Conservation (phyloP, 2,113 vertebrate species). For the Fregetta grallaria region DNA sequence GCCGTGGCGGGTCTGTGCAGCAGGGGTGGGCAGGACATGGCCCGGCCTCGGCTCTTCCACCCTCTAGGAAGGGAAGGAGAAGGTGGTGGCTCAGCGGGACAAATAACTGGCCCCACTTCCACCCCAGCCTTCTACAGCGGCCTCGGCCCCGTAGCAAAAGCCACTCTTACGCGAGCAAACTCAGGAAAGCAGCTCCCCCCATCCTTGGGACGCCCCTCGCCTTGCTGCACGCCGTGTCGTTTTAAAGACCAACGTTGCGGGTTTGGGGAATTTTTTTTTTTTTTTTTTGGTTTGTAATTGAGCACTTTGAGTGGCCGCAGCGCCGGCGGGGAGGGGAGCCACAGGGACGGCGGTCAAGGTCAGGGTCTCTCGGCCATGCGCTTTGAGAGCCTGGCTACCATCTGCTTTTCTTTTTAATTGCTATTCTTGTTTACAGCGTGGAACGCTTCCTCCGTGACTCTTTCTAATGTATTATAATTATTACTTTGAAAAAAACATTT, state of each 20-base stretch:
- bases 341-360: fast-evolving
- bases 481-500: not conserved
- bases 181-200: not conserved
- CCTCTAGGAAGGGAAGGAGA: not conserved
- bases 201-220: fast-evolving
- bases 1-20: not conserved
- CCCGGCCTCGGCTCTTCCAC: not conserved
- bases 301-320: slow-evolving; percentile 1
- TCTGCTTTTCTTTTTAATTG: slow-evolving; percentile 25
- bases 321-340: not conserved
- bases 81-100: not conserved
- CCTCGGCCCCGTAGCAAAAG: not conserved
- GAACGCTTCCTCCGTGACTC: slow-evolving; percentile 19
- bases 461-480: slow-evolving; percentile 46
- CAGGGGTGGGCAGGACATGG: not conserved
- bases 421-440: slow-evolving; percentile 56
- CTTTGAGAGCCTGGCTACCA: not conserved
- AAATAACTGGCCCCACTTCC: not conserved
- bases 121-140: not conserved
- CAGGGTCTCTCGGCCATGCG: not conserved
- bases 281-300: not conserved
- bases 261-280: not conserved
- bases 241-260: not conserved
- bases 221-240: not conserved
- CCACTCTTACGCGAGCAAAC: not conserved